These are phyloP conservation scores for Calameuta pallipes DNA, from an alignment of 2,888 invertebrate genomes.

Conservation along the genomic window DNA sequence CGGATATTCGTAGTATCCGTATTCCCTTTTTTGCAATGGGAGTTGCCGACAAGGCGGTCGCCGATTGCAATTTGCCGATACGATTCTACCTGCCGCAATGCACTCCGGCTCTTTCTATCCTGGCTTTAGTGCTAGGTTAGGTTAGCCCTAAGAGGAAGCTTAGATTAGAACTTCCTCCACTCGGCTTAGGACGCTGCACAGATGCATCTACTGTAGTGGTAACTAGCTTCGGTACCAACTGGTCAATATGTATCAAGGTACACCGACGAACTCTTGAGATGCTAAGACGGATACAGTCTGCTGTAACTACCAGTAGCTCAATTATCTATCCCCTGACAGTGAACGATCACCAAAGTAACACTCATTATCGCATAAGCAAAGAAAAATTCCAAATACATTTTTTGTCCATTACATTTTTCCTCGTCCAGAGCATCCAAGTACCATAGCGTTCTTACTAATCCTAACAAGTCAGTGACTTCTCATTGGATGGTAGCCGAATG, in stretches of 20 bases:
- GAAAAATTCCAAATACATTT: too few relatives aligned
- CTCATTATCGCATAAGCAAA: neutral
- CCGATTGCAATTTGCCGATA: conserved; percentile 63
- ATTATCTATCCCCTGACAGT: conserved; percentile 23
- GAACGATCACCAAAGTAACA: neutral
- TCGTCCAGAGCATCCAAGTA: neutral
- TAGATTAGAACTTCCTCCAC: neutral
- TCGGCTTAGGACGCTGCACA: conserved; percentile 16
- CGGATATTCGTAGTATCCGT: conserved; percentile 43
- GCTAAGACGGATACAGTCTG: conserved; percentile 30
- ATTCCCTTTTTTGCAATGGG: conserved; percentile 32
- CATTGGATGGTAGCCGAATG: neutral
- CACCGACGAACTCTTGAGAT: conserved; percentile 18
- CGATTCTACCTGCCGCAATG: conserved; percentile 56
- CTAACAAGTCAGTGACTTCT: neutral
- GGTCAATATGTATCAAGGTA: conserved; percentile 40
- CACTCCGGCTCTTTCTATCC: conserved; percentile 20
- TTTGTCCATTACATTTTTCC: neutral
- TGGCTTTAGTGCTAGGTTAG: conserved; percentile 19
- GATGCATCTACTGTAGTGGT: conserved; percentile 41
- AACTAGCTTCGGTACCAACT: conserved; percentile 37
- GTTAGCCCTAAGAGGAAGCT: conserved; percentile 7
- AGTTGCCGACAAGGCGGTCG: conserved; percentile 56
- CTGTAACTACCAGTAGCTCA: conserved; percentile 31
- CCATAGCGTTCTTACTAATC: neutral